Conservation (phyloP, 2,113 vertebrate species). For the Rhinolophus ferrumequinum region DNA sequence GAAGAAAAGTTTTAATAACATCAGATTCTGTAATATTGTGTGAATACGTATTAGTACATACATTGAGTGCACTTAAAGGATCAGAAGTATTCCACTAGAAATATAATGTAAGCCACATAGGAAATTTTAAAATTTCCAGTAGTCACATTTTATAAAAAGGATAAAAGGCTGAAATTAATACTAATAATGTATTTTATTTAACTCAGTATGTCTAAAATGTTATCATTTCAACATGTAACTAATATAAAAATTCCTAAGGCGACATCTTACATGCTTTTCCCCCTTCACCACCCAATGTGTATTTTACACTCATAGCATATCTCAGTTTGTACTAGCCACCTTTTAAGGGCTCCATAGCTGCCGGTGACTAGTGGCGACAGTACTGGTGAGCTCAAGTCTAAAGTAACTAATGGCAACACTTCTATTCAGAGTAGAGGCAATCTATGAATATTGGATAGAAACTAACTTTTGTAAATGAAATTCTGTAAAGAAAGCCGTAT, state of each 20-base stretch:
- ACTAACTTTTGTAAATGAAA: neutral
- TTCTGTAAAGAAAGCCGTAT: constrained; percentile 26
- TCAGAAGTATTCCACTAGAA: neutral
- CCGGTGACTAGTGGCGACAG: neutral
- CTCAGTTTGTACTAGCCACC: neutral
- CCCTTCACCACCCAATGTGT: neutral
- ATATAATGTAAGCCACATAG: neutral
- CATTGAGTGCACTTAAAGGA: neutral
- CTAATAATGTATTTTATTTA: constrained; percentile 36
- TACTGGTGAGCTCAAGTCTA: neutral
- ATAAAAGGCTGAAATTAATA: neutral
- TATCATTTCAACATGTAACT: neutral
- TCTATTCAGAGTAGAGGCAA: neutral
- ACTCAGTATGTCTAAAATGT: neutral
- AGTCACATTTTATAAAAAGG: neutral
- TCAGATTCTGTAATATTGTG: neutral
- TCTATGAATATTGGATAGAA: neutral
- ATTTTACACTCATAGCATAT: neutral
- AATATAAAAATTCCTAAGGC: neutral
- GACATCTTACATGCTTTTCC: neutral
- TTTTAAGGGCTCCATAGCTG: neutral
- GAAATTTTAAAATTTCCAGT: neutral
- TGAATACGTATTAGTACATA: neutral
- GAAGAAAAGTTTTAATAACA: neutral
- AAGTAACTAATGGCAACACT: neutral